These are phyloP conservation scores for Noturus placidus DNA, from an alignment of 2,113 vertebrate species.

Conservation along the genomic window DNA sequence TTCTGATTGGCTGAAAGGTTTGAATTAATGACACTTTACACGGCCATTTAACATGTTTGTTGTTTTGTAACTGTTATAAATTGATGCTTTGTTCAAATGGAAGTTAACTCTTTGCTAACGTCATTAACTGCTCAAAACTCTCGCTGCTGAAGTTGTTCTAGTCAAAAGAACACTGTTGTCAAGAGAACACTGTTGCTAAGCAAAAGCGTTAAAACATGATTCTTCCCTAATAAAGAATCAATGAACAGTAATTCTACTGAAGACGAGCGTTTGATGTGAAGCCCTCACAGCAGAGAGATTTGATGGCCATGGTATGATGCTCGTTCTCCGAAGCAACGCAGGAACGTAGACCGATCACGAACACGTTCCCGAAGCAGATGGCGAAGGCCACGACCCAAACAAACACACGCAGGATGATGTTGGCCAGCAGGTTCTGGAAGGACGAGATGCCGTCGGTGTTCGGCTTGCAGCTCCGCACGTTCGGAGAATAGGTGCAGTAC, in stretches of 20 bases:
- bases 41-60: not conserved
- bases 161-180: not conserved
- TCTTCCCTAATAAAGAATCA: too few species aligned
- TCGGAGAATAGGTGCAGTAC: slow-evolving; percentile 68
- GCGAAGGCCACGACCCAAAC: slow-evolving; percentile 69
- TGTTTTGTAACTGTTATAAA: too few species aligned
- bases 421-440: slow-evolving; percentile 70
- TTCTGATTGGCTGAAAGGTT: not conserved
- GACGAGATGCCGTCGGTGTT: slow-evolving; percentile 70
- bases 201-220: not conserved
- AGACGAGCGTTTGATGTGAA: not conserved
- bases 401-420: slow-evolving; percentile 61
- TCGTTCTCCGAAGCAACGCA: slow-evolving; percentile 59
- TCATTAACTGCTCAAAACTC: not conserved
- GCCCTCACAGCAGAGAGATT: slow-evolving; percentile 71
- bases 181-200: not conserved
- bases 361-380: slow-evolving; percentile 69
- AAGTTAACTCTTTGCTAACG: not conserved
- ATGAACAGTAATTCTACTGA: not conserved
- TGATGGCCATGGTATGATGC: slow-evolving; percentile 67
- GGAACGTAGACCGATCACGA: slow-evolving; percentile 63
- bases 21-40: not conserved
- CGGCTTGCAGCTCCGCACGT: slow-evolving; percentile 69
- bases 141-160: not conserved
- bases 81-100: not conserved